phyloP scores from a whole-genome alignment of 2,888 invertebrate genomes.

The Xestobium rufovillosum region DNA sequence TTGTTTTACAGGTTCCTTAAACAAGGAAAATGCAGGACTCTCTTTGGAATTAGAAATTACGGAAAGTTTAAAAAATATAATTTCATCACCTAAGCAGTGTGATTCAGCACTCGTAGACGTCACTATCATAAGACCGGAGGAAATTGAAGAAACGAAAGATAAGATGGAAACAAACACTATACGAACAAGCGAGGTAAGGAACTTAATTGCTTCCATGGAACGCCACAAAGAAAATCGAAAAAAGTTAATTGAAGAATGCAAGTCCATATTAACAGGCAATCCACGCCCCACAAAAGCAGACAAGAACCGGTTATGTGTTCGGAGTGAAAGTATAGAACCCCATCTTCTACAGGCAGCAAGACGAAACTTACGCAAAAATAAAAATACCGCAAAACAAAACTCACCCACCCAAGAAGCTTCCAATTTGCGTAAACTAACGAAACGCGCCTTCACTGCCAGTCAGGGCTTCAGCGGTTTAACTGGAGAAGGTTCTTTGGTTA shows the following conservation, averaged over 20 bases:
- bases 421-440: background rate
- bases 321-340: background rate
- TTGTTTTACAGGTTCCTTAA: background rate
- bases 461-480: too few relatives aligned
- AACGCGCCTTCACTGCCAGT: too few relatives aligned
- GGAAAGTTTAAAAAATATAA: slow-evolving; percentile 32
- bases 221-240: slow-evolving; percentile 27
- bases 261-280: background rate
- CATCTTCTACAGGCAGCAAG: background rate
- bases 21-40: slow-evolving; percentile 27
- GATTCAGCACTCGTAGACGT: slow-evolving; percentile 35
- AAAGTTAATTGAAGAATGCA: slow-evolving; percentile 24
- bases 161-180: slow-evolving; percentile 17
- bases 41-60: slow-evolving; percentile 38
- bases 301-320: background rate
- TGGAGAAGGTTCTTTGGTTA: background rate
- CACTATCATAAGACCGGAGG: slow-evolving; percentile 36
- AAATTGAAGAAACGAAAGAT: slow-evolving; percentile 18
- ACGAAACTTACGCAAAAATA: background rate
- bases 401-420: background rate
- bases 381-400: background rate
- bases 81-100: slow-evolving; percentile 30
- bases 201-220: slow-evolving; percentile 31
- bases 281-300: background rate
- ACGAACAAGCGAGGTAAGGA: slow-evolving; percentile 22